Conservation (phyloP, 2,888 invertebrate species). For the Perithous albicinctus region DNA sequence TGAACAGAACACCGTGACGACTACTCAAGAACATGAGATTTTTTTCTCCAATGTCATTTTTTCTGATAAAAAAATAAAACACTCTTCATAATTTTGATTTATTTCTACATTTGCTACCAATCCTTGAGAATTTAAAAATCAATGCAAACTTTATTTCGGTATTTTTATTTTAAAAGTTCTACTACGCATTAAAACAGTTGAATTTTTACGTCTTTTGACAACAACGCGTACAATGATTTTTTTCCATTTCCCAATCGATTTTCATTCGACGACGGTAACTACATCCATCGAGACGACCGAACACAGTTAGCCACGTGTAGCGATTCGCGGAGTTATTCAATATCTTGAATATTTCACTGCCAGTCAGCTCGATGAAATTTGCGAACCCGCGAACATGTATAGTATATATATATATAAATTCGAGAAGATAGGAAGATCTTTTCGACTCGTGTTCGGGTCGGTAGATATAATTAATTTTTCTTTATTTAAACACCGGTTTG, state of each 20-base stretch:
- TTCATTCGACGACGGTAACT: not conserved
- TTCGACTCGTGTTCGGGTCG: not conserved
- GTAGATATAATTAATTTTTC: conserved; percentile 20
- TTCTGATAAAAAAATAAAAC: too few relatives aligned
- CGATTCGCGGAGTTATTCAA: conserved; percentile 59
- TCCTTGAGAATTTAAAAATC: too few relatives aligned
- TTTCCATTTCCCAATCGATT: conserved; percentile 19
- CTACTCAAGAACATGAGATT: too few relatives aligned
- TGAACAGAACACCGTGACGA: too few relatives aligned
- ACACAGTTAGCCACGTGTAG: not conserved
- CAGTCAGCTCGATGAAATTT: conserved; percentile 57
- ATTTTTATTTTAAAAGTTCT: too few relatives aligned
- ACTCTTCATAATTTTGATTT: too few relatives aligned
- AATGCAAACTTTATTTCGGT: too few relatives aligned
- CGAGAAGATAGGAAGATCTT: not conserved
- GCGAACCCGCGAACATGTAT: conserved; percentile 3
- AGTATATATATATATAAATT: conserved; percentile 6
- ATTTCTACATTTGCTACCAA: too few relatives aligned
- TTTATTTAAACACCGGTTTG: conserved; percentile 4
- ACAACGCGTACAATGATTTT: conserved; percentile 12
- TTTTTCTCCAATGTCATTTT: too few relatives aligned
- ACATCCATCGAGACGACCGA: not conserved
- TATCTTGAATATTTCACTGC: conserved; percentile 62
- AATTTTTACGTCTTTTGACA: not conserved
- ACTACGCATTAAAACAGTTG: not conserved